A percentile compares a stretch with the other conserved stretches of the same genome.
These are phyloP conservation scores for Centropyge bicolor DNA, from an alignment of 2,797 vertebrate genomes.

Conservation along the genomic window DNA sequence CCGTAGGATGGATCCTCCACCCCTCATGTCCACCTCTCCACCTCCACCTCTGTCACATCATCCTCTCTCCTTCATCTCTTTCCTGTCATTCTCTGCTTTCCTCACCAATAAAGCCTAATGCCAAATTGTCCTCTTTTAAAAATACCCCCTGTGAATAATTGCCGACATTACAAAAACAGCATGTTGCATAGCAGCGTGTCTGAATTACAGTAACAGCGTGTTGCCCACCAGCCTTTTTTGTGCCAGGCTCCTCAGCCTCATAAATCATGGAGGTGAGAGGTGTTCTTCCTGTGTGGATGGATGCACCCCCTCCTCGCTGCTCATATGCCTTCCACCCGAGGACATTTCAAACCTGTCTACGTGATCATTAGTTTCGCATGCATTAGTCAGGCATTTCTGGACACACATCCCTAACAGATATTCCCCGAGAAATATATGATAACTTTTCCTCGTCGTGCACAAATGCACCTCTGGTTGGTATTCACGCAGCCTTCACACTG, in stretches of 20 bases:
- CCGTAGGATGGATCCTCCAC: constrained; percentile 62
- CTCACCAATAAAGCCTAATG: constrained; percentile 54
- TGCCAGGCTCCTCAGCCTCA: constrained; percentile 66
- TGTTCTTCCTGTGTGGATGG: constrained; percentile 55
- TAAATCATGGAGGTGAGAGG: constrained; percentile 75
- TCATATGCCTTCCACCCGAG: constrained; percentile 62
- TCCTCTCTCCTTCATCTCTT: constrained; percentile 50
- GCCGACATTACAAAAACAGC: constrained; percentile 71
- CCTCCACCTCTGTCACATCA: constrained; percentile 57
- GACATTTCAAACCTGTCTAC: constrained; percentile 54
- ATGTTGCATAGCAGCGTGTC: constrained; percentile 66
- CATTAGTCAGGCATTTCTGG: constrained; percentile 54
- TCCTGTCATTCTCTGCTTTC: constrained; percentile 49
- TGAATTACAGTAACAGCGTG: constrained; percentile 73
- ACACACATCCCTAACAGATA: constrained; percentile 11
- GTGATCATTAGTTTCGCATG: constrained; percentile 71
- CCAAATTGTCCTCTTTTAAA: constrained; percentile 60
- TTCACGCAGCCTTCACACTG: constrained; percentile 48
- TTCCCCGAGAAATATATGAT: constrained; percentile 24
- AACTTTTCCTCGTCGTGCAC: neutral
- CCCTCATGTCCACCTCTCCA: constrained; percentile 62
- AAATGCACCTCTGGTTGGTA: constrained; percentile 32
- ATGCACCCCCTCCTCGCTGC: constrained; percentile 56
- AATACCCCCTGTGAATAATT: constrained; percentile 67
- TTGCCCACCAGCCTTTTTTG: constrained; percentile 58